Percentiles rank a stretch among this genome's conserved stretches.
Conservation (phyloP, 1,140 invertebrate genomes). For the Drosophila melanica region DNA sequence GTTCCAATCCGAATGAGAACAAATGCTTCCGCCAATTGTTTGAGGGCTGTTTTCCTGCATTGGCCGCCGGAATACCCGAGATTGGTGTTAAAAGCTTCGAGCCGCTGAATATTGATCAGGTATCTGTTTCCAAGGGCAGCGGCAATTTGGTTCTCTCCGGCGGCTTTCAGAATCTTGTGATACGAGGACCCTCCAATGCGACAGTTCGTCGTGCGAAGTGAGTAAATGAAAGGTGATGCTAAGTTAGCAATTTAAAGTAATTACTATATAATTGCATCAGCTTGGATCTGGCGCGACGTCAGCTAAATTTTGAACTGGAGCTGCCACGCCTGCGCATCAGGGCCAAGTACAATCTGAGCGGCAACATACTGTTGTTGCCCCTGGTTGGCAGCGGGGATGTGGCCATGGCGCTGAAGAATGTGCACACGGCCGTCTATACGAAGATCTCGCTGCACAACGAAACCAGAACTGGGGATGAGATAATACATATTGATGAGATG, state of each 20-base stretch:
- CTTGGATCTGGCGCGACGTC: constrained; percentile 84
- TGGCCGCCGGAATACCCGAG: constrained; percentile 84
- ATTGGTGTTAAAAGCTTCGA: constrained; percentile 85
- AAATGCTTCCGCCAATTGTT: constrained; percentile 80
- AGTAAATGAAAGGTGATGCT: constrained; percentile 26
- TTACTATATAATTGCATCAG: constrained; percentile 46
- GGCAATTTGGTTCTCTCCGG: constrained; percentile 84
- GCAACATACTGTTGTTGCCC: constrained; percentile 86
- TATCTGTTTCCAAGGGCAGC: constrained; percentile 84
- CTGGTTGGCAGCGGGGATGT: constrained; percentile 85
- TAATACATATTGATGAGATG: constrained; percentile 85
- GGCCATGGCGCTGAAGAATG: constrained; percentile 84
- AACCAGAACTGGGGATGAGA: constrained; percentile 82
- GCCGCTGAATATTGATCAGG: constrained; percentile 84
- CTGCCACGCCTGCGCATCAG: constrained; percentile 85
- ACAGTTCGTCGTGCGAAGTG: constrained; percentile 77
- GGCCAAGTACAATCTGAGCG: constrained; percentile 86
- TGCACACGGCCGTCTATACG: constrained; percentile 85
- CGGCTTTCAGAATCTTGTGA: constrained; percentile 84
- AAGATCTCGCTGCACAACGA: constrained; percentile 84
- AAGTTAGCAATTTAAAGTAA: not conserved
- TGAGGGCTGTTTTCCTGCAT: constrained; percentile 74
- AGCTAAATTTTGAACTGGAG: constrained; percentile 85
- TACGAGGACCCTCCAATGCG: constrained; percentile 85
- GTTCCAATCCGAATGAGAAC: constrained; percentile 77